These are phyloP conservation scores for Tolypeutes matacus DNA, from an alignment of 2,797 vertebrate species.

Conservation along the genomic window DNA sequence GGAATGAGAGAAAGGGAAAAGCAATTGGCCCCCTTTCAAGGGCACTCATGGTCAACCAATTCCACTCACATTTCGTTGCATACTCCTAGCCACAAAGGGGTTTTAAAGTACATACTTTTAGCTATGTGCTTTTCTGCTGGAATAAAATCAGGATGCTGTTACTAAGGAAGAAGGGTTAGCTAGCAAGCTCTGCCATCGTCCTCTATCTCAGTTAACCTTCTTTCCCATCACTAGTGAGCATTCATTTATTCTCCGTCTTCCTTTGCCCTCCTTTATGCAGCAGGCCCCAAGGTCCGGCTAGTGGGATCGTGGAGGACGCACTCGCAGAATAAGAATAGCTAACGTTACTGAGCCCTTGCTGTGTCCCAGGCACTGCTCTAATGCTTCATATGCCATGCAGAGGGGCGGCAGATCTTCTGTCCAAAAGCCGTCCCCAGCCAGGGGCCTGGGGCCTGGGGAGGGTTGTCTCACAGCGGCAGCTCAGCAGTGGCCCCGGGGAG, in stretches of 20 bases:
- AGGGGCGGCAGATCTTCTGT: too few species aligned
- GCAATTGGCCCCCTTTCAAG: background rate
- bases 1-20: background rate
- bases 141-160: background rate
- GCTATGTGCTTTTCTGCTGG: background rate
- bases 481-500: background rate
- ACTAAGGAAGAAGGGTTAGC: background rate
- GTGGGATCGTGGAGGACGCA: background rate
- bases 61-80: background rate
- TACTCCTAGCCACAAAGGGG: background rate
- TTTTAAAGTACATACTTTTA: background rate
- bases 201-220: background rate
- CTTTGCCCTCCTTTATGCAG: background rate
- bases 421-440: too few species aligned
- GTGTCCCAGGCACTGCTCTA: background rate
- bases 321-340: background rate
- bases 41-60: background rate
- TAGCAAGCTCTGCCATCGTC: background rate
- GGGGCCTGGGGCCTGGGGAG: too few species aligned
- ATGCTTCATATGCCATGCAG: background rate
- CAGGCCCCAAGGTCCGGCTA: background rate
- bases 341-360: background rate
- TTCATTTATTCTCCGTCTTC: background rate
- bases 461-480: background rate
- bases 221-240: background rate